Percentiles rank a stretch among this genome's conserved stretches.
phyloP scores from a whole-genome alignment of 1,140 invertebrate genomes.

The Macrocentrus cingulum region DNA sequence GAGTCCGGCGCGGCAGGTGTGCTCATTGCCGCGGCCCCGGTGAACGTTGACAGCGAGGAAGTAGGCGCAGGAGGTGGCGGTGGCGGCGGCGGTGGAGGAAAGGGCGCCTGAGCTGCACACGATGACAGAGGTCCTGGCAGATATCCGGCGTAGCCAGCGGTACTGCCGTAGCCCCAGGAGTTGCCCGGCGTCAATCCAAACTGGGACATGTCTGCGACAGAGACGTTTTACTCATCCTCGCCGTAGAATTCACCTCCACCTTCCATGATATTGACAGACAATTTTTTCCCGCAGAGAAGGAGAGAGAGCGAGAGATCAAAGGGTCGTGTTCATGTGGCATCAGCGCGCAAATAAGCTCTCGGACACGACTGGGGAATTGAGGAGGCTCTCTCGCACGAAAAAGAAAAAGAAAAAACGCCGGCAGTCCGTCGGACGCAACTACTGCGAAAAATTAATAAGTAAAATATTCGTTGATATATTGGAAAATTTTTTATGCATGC shows the following conservation, averaged over 20 bases:
- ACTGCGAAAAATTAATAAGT: constrained; percentile 49
- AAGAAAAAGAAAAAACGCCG: too few relatives aligned
- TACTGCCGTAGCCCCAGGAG: constrained; percentile 81
- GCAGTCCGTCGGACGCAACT: not conserved
- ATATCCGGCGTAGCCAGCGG: constrained; percentile 78
- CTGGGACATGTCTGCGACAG: constrained; percentile 70
- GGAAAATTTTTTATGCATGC: constrained; percentile 38
- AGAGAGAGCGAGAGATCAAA: constrained; percentile 50
- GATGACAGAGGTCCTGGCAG: constrained; percentile 64
- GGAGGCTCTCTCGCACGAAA: too few relatives aligned
- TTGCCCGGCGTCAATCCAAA: constrained; percentile 77
- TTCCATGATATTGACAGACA: constrained; percentile 24
- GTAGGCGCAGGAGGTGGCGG: constrained; percentile 65
- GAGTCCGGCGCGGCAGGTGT: constrained; percentile 69
- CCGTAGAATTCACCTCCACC: not conserved
- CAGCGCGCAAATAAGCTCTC: constrained; percentile 51
- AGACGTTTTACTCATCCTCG: constrained; percentile 18
- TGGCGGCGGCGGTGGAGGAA: constrained; percentile 60
- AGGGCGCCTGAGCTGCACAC: constrained; percentile 68
- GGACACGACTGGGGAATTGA: too few relatives aligned
- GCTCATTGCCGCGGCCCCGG: constrained; percentile 49
- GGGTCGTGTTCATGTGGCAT: constrained; percentile 47
- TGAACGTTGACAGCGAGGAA: constrained; percentile 61
- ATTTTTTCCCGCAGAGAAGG: constrained; percentile 29
- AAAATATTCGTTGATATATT: constrained; percentile 50